These are phyloP conservation scores for Agrotis exclamationis DNA, from an alignment of 2,888 invertebrate genomes.

Conservation along the genomic window DNA sequence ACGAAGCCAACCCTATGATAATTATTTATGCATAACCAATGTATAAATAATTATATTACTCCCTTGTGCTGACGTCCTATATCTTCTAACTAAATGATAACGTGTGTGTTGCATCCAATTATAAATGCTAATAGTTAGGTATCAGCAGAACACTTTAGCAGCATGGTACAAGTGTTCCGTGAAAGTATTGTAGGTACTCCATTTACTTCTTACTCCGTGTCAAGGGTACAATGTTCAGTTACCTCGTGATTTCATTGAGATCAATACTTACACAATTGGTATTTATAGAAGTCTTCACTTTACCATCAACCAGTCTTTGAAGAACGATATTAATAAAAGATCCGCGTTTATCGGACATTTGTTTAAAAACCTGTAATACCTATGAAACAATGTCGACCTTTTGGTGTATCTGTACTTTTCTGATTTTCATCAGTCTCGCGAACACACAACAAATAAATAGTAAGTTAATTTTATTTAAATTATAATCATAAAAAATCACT, in stretches of 20 bases:
- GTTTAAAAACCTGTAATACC: neutral
- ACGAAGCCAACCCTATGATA: too few species aligned
- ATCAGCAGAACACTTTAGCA: too few species aligned
- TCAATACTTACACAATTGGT: neutral
- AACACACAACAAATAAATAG: constrained; percentile 33
- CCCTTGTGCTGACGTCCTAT: too few species aligned
- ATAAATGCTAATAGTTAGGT: too few species aligned
- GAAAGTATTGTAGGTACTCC: neutral
- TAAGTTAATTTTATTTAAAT: neutral
- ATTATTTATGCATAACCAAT: too few species aligned
- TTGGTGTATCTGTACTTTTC: constrained; percentile 5
- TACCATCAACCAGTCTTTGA: neutral
- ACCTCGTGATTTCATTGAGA: constrained; percentile 23
- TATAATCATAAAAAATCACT: neutral
- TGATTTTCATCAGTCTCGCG: constrained; percentile 8
- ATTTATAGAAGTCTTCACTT: constrained; percentile 5
- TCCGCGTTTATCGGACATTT: too few species aligned
- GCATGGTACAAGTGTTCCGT: too few species aligned
- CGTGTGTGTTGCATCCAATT: too few species aligned
- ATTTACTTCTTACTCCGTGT: constrained; percentile 10
- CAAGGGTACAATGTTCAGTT: constrained; percentile 1
- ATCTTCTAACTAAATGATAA: too few species aligned
- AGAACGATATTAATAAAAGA: neutral
- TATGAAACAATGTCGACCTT: constrained; percentile 1
- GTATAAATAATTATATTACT: too few species aligned